Evolutionary conservation across 2,888 invertebrate species (phyloP).

Genomic region (Amiota mariae): DNA sequence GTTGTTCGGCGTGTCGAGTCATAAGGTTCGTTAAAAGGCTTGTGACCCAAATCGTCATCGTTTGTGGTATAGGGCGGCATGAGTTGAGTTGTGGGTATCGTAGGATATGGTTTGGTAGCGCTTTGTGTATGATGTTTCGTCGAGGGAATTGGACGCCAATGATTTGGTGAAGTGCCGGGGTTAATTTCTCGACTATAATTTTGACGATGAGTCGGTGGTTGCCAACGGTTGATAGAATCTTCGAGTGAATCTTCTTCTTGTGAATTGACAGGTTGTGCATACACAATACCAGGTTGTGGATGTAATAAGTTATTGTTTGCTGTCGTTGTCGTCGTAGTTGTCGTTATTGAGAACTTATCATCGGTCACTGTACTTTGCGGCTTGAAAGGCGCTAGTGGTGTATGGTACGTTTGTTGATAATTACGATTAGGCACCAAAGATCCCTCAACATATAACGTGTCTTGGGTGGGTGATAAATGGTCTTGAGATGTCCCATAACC

Average conservation of each 20-base stretch:
- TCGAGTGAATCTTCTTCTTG: conserved; percentile 42
- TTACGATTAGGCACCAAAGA: conserved; percentile 69
- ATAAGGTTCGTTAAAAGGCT: conserved; percentile 29
- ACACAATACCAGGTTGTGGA: conserved; percentile 43
- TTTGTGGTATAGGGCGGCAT: conserved; percentile 39
- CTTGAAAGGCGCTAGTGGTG: conserved; percentile 64
- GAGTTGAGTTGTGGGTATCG: conserved; percentile 32
- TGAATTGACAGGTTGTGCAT: conserved; percentile 66
- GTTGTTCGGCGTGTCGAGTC: conserved; percentile 28
- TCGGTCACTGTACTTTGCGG: conserved; percentile 29
- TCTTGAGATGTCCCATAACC: conserved; percentile 53
- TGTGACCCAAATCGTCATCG: conserved; percentile 36
- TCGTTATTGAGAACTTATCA: background rate
- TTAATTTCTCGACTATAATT: conserved; percentile 53
- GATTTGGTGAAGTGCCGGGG: conserved; percentile 31
- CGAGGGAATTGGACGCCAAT: conserved; percentile 41
- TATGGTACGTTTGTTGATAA: conserved; percentile 56
- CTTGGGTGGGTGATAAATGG: conserved; percentile 55
- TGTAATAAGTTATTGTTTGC: background rate
- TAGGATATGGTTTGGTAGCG: background rate
- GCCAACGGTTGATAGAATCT: conserved; percentile 2
- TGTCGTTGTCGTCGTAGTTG: conserved; percentile 13
- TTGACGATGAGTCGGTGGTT: conserved; percentile 44
- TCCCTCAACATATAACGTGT: conserved; percentile 61
- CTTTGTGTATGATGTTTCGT: conserved; percentile 20